phyloP scores from a whole-genome alignment of 2,113 vertebrate genomes.

The Rhinoderma darwinii region DNA sequence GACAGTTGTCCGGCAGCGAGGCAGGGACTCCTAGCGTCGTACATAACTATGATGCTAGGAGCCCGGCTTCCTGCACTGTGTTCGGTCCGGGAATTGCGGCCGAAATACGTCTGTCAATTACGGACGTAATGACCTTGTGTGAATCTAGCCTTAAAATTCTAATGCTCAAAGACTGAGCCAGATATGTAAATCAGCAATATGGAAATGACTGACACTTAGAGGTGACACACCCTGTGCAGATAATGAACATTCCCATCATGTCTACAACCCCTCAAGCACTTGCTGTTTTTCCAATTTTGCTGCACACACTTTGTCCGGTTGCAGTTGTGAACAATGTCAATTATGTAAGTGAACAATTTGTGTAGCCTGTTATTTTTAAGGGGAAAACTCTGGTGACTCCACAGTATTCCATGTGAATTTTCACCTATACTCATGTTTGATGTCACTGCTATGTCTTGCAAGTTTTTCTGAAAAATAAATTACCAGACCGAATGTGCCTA shows the following conservation, averaged over 20 bases:
- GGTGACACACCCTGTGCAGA: constrained; percentile 1
- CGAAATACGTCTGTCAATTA: too few relatives aligned
- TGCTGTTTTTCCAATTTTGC: background rate
- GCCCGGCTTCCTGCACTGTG: too few relatives aligned
- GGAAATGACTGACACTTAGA: constrained; percentile 3
- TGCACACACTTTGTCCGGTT: background rate
- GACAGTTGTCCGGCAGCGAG: too few relatives aligned
- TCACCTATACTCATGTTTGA: background rate
- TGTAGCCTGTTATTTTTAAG: background rate
- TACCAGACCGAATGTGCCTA: too few relatives aligned
- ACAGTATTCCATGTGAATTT: background rate
- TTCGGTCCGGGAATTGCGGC: too few relatives aligned
- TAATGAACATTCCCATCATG: constrained; percentile 45
- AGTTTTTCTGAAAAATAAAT: too few relatives aligned
- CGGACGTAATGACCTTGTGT: too few relatives aligned
- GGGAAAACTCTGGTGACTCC: background rate
- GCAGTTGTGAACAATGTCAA: constrained; percentile 1
- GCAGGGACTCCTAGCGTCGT: too few relatives aligned
- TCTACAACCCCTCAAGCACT: constrained; percentile 50
- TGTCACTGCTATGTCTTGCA: background rate
- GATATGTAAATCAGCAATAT: constrained; percentile 12
- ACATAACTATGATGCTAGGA: too few relatives aligned
- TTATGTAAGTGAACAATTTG: background rate
- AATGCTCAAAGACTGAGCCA: constrained; percentile 10
- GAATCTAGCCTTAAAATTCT: constrained; percentile 4